Base-by-base conservation (phyloP, 2,113 vertebrate species). In the Connochaetes taurinus region DNA sequence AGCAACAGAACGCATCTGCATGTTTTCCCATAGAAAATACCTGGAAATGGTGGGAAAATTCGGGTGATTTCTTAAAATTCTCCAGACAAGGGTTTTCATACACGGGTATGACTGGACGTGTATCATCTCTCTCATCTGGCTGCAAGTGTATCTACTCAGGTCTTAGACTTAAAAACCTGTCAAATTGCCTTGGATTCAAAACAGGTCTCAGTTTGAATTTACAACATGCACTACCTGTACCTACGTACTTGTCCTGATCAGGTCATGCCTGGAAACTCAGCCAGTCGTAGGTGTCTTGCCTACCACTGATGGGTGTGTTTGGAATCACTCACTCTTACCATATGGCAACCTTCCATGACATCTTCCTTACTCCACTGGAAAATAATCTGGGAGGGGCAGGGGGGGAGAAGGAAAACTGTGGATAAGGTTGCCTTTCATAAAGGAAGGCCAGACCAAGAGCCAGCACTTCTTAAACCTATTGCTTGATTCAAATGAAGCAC, bases 1-100 rank as follows among this genome's bases (percentile, higher is more conserved):
- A 97, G 89, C 67, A 96, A 78, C 40, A 87, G 93, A 97, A 89
- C 50, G 8, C 12, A 6, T 90, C 76, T 74, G 60, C 50, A 47
- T 97, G 40, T 55, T 53, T 57, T 96, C 62, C 40, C 36, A 47
- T 74, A 97, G 94, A 40, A 96, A 96, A 88, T 58, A 91, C 83
- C 92, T 92, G 27, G 87, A 95, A 86, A 71, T 90, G 53, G 36
- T 15, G 94, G 71, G 19, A n/a, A 53, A 80, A 87, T 87, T n/a
- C 71, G 92, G 64, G 17, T 64, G 85, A 74, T 95, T 95, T 45
- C 87, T 80, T 67, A 36, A n/a, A 78, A 86, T 91, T 78, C 25
- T 9, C 12, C 45, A 76, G 23, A 78, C 19, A 62, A 95, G n/a
- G 50, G 16, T 92, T 95, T 95, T 89, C 64, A 52, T 6, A 50